Evolutionary conservation across 2,888 invertebrate species (phyloP).

Genomic region (Pandemis cinnamomeana): DNA sequence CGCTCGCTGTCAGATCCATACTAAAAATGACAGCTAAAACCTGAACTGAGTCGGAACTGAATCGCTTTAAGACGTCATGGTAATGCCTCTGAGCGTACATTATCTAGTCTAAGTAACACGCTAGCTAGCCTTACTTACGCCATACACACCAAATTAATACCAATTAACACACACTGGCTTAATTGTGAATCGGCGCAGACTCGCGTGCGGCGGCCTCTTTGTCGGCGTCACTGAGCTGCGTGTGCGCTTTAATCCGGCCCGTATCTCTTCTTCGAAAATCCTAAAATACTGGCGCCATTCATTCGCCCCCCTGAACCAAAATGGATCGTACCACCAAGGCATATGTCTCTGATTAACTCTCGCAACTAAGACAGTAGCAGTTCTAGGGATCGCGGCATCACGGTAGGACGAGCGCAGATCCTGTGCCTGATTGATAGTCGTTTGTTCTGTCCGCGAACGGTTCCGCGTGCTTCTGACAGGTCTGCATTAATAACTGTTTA

Average conservation of each 20-base stretch:
- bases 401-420: conserved; percentile 79
- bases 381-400: conserved; percentile 75
- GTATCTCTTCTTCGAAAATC: conserved; percentile 77
- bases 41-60: too few species aligned
- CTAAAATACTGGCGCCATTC: conserved; percentile 80
- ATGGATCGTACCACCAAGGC: conserved; percentile 56
- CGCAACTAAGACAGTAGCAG: conserved; percentile 44
- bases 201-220: conserved; percentile 83
- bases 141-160: conserved; percentile 80
- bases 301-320: conserved; percentile 56
- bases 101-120: conserved; percentile 8
- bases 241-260: conserved; percentile 70
- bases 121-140: conserved; percentile 59
- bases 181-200: conserved; percentile 81
- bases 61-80: too few species aligned
- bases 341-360: conserved; percentile 58
- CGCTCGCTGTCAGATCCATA: too few species aligned
- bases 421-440: conserved; percentile 59
- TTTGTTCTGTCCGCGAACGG: conserved; percentile 40
- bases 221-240: conserved; percentile 72
- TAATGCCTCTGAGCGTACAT: too few species aligned
- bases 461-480: conserved; percentile 34
- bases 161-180: conserved; percentile 84
- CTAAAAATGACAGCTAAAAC: too few species aligned
- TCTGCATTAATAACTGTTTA: conserved; percentile 1